These are phyloP conservation scores for Pomacea maculata DNA, from an alignment of 1,140 invertebrate genomes.

Conservation along the genomic window DNA sequence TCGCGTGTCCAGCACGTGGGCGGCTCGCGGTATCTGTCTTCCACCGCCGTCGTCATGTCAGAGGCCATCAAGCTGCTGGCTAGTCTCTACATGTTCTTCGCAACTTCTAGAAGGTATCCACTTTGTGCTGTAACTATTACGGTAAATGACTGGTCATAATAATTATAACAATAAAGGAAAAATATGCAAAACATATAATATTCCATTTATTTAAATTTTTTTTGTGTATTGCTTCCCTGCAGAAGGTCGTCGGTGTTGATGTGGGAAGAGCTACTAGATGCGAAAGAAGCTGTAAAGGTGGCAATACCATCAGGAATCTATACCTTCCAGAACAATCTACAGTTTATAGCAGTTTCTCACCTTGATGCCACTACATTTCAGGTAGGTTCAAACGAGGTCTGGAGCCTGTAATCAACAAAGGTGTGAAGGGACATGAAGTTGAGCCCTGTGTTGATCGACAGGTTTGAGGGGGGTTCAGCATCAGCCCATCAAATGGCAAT, in stretches of 20 bases:
- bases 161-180: too few species aligned
- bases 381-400: slow-evolving; percentile 68
- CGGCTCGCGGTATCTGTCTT: slow-evolving; percentile 88
- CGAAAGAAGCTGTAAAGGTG: slow-evolving; percentile 78
- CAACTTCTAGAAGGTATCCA: slow-evolving; percentile 9
- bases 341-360: slow-evolving; percentile 96
- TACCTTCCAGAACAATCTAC: slow-evolving; percentile 95
- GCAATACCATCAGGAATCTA: slow-evolving; percentile 95
- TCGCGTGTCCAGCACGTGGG: slow-evolving; percentile 74
- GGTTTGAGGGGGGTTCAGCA: too few species aligned
- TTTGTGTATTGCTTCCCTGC: too few species aligned
- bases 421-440: too few species aligned
- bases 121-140: too few species aligned
- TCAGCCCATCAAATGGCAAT: too few species aligned
- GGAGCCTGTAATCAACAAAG: background rate
- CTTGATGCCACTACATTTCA: slow-evolving; percentile 98
- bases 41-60: slow-evolving; percentile 93
- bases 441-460: too few species aligned
- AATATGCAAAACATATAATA: too few species aligned
- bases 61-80: slow-evolving; percentile 91
- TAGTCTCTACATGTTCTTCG: slow-evolving; percentile 78
- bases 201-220: too few species aligned
- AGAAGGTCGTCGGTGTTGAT: background rate
- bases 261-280: slow-evolving; percentile 17
- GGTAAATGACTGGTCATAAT: too few species aligned